A percentile compares a stretch with the other conserved stretches of the same genome.
These are phyloP conservation scores for Syndactyla subalaris DNA, from an alignment of 2,797 vertebrate genomes.

Conservation along the genomic window DNA sequence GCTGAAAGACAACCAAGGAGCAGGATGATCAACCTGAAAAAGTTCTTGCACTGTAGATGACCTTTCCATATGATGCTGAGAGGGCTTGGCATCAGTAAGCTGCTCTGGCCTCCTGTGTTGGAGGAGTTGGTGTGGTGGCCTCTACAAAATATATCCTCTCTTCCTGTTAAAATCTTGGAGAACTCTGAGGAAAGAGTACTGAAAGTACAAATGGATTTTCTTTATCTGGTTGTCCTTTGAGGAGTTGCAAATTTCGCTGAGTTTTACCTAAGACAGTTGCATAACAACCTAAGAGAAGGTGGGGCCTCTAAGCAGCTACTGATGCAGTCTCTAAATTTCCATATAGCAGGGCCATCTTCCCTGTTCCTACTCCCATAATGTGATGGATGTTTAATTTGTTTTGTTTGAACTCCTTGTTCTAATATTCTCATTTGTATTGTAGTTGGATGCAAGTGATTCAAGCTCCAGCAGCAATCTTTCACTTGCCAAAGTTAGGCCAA, in stretches of 20 bases:
- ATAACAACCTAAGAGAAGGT: neutral
- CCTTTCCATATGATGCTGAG: neutral
- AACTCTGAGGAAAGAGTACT: neutral
- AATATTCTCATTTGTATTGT: slow-evolving; percentile 38
- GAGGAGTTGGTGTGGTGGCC: neutral
- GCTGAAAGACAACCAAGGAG: neutral
- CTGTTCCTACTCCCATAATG: neutral
- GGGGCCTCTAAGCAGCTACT: neutral
- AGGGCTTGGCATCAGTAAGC: neutral
- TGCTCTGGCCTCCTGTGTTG: neutral
- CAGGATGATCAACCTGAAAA: neutral
- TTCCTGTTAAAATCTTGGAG: neutral
- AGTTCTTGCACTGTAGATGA: neutral
- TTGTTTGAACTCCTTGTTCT: slow-evolving; percentile 50
- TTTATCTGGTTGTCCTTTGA: neutral
- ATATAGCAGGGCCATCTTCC: neutral
- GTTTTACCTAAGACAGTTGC: neutral
- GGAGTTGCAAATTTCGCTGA: neutral
- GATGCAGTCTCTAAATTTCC: neutral
- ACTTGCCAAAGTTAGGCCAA: slow-evolving; percentile 91
- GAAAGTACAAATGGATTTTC: neutral
- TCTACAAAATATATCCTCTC: neutral
- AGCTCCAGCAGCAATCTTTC: slow-evolving; percentile 96
- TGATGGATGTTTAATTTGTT: neutral
- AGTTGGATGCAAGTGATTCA: slow-evolving; percentile 94